Base-by-base conservation (phyloP, 2,888 invertebrate species). In the Orthonychiurus folsomi region DNA sequence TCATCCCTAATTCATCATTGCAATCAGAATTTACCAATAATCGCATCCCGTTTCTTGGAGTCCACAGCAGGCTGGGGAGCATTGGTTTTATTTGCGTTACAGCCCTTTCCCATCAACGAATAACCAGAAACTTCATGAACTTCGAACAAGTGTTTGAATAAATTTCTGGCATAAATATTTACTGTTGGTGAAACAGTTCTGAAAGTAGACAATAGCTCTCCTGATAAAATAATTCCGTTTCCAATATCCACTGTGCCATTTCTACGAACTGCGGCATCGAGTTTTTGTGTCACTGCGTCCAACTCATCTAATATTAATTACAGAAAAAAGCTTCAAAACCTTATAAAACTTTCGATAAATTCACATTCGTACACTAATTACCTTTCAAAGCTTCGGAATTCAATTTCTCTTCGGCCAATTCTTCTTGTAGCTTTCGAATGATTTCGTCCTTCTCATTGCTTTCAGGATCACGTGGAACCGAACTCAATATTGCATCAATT, bases 81-180 rank as follows among this genome's bases (percentile, higher is more conserved):
- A 12, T 3, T 20, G 37, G 5, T 15, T 3, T 56, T 56, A 27
- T 56, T 56, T 9, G 56, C 56, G 20, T 56, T 56, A 20, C 56
- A 56, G 3, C 27, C 26, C 20, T 56, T 56, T 12, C 56, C 56
- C 56, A 56, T 56, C 3, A 56, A 21, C 18, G 56, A 56, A 37
- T 27, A 56, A n/a, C 56, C 56, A 9, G 28, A 20, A 27, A 56
- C 28, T 56, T 56, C 56, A 28, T 26, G 20, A n/a, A 20, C 3
- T 12, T 26, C 28, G 20, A 56, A 56, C 20, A 56, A 56, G 5
- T 56, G 25, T 27, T 56, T 56, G 56, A 56, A 56, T 20, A 56
- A 27, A 27, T 27, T 20, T 21, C 56, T 27, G 2, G n/a, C 56
- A 21, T 20, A 56, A 56, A 28, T 56, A 20, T 56, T 56, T 20